Evolutionary conservation across 1,140 invertebrate species (phyloP), one percentile per base, ranked within the genome.

Genomic region (Rhizoglyphus robini): DNA sequence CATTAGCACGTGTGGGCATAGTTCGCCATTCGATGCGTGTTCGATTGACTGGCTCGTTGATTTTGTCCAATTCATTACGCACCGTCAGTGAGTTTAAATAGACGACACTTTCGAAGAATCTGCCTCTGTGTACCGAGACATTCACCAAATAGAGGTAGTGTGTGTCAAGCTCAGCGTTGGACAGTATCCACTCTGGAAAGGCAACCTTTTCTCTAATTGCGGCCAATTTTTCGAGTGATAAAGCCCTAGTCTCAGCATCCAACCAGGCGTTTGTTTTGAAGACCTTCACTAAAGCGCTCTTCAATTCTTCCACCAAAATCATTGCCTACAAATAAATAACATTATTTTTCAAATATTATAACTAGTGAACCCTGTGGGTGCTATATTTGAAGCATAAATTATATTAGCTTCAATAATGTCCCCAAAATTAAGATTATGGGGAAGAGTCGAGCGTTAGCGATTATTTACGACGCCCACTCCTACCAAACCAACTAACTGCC

Each of bases 251-350:
- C 71, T 88, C 84, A 1, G 80, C 75, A 71, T 96, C 91, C 88
- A 96, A 94, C 93, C 93, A 96, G 34, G 84, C 81, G 3, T 93
- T 76, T 90, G 85, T 0, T 87, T 89, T 80, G n/a, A 72, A 27
- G 3, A 72, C 63, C 15, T 68, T 51, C 18, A 70, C 31, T 41
- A 72, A 72, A 41, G 69, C 67, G 49, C 60, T 64, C n/a, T 70
- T 67, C 23, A 72, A 69, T 36, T 72, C 71, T 29, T 69, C 69
- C 2, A 72, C 71, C 71, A 72, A 69, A 38, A 46, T 23, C 41
- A 15, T 23, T 23, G 41, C 41, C 41, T 46, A n/a, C n/a, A n/a
- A n/a, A n/a, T n/a, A n/a, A n/a, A n/a, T n/a, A n/a, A n/a, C n/a
- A n/a, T n/a, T n/a, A n/a, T n/a, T n/a, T n/a, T n/a, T n/a, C n/a